These are phyloP conservation scores for Acrocyrtus sp. DNA, from an alignment of 2,888 invertebrate species.

Conservation along the genomic window DNA sequence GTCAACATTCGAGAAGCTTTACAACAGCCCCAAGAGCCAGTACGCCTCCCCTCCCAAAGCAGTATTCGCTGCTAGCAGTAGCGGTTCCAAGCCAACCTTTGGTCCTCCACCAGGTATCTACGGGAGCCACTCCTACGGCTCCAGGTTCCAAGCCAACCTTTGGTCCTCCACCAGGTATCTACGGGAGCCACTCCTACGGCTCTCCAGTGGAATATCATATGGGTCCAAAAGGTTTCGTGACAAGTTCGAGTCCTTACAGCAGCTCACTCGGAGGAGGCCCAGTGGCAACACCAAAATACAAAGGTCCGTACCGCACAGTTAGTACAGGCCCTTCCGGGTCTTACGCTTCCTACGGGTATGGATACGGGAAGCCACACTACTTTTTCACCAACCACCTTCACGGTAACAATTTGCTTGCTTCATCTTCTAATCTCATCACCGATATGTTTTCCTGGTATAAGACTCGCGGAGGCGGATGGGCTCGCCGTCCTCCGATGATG, in stretches of 20 bases:
- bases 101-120: slow-evolving; percentile 1
- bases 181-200: slow-evolving; percentile 21
- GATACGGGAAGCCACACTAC: slow-evolving; percentile 25
- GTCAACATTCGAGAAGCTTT: slow-evolving; percentile 18
- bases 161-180: neutral
- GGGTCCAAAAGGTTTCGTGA: slow-evolving; percentile 17
- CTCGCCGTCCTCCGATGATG: slow-evolving; percentile 22
- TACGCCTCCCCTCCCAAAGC: neutral
- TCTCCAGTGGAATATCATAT: slow-evolving; percentile 36
- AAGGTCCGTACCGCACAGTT: slow-evolving; percentile 39
- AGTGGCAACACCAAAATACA: slow-evolving; percentile 15
- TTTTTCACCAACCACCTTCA: slow-evolving; percentile 1
- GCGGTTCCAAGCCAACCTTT: neutral
- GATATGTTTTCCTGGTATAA: slow-evolving; percentile 39
- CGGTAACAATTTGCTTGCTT: slow-evolving; percentile 38
- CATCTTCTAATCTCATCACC: slow-evolving; percentile 18
- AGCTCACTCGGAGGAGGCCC: neutral
- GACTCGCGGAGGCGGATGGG: slow-evolving; percentile 34
- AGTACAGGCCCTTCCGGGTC: slow-evolving; percentile 11
- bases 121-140: too few relatives aligned
- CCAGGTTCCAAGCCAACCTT: neutral
- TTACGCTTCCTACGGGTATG: slow-evolving; percentile 15
- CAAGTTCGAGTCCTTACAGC: slow-evolving; percentile 23
- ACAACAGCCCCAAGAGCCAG: slow-evolving; percentile 18
- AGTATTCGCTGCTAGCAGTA: too few relatives aligned